These are phyloP conservation scores for Emydura subglobosa DNA, from an alignment of 2,113 vertebrate genomes.

Conservation along the genomic window DNA sequence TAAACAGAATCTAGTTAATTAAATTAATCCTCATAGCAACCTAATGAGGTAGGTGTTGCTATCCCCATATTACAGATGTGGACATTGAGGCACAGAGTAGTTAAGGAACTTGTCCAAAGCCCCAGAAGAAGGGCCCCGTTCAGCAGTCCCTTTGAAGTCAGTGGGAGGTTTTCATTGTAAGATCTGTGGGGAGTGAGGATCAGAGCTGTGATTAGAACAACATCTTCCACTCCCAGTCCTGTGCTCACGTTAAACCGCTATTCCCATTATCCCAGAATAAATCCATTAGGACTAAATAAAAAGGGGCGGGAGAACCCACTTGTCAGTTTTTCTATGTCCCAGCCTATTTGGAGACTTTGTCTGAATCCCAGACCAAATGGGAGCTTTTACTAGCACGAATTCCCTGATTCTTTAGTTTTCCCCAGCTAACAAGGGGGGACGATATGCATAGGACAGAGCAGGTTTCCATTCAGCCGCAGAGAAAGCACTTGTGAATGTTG, in stretches of 20 bases:
- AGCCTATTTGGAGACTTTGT: conserved; percentile 52
- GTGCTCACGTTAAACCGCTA: neutral
- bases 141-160: neutral
- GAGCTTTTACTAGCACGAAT: conserved; percentile 38
- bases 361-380: conserved; percentile 51
- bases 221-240: neutral
- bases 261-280: conserved; percentile 25
- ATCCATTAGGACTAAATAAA: conserved; percentile 45
- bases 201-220: conserved; percentile 28
- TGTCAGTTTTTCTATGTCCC: conserved; percentile 66
- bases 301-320: neutral
- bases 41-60: neutral
- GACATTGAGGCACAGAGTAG: neutral
- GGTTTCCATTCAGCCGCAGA: conserved; percentile 77
- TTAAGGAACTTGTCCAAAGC: neutral
- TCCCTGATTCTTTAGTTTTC: neutral
- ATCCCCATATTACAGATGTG: accelerated
- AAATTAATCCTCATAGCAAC: neutral
- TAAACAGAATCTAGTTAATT: neutral
- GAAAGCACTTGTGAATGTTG: conserved; percentile 84
- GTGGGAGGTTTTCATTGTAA: neutral
- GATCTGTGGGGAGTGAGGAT: conserved; percentile 3
- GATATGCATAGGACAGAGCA: conserved; percentile 49
- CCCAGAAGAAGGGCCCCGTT: neutral
- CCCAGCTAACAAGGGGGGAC: conserved; percentile 57